phyloP scores from a whole-genome alignment of 2,888 invertebrate genomes.

The Trichogramma dendrolimi region DNA sequence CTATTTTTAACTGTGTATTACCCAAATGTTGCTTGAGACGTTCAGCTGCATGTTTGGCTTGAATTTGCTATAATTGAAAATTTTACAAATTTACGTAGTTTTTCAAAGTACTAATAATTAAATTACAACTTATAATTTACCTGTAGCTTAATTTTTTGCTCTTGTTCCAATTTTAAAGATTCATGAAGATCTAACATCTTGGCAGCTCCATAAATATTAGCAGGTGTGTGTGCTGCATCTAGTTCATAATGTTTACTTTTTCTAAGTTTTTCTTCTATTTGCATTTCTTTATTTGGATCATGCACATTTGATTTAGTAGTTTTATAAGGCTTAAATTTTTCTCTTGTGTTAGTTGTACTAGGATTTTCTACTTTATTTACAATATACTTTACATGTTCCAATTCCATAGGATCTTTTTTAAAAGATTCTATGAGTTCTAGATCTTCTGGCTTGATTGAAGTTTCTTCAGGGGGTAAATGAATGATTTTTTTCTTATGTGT shows the following conservation, averaged over 20 bases:
- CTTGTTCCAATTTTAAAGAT: constrained; percentile 58
- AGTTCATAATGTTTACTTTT: constrained; percentile 60
- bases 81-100: background rate
- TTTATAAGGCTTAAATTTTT: constrained; percentile 59
- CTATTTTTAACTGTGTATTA: constrained; percentile 46
- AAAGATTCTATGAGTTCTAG: constrained; percentile 51
- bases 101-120: constrained; percentile 34
- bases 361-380: constrained; percentile 55
- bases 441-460: constrained; percentile 56
- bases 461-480: constrained; percentile 52
- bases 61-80: constrained; percentile 50
- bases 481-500: constrained; percentile 55
- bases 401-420: constrained; percentile 31
- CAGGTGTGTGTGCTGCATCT: constrained; percentile 63
- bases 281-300: constrained; percentile 57
- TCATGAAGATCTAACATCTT: constrained; percentile 57
- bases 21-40: constrained; percentile 53
- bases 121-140: constrained; percentile 46
- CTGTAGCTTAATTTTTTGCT: constrained; percentile 50
- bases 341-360: constrained; percentile 39
- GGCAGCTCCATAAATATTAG: constrained; percentile 56
- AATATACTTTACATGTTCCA: constrained; percentile 57
- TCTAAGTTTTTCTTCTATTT: constrained; percentile 44
- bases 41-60: constrained; percentile 59
- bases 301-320: constrained; percentile 58